Base-by-base conservation (phyloP, 1,140 invertebrate species). In the Drosophila athabasca region DNA sequence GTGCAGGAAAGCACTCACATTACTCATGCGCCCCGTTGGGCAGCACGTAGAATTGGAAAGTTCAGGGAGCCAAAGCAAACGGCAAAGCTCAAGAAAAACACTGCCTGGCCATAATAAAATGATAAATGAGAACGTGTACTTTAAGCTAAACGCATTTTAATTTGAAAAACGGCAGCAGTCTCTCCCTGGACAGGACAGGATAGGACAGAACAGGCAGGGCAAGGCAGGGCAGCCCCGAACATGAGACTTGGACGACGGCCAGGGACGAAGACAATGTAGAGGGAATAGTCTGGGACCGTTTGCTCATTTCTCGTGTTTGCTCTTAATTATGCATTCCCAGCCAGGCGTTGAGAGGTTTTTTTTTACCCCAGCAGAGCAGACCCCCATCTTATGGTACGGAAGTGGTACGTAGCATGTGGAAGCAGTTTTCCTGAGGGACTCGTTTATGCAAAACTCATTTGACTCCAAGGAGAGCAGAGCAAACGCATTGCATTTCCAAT, bases 391-490 rank as follows among this genome's bases (percentile, higher is more conserved):
- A 26, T 19, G 31, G 7, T 52, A 24, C 48, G 26, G n/a, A 19
- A 19, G 19, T n/a, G 26, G 13, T 44, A 31, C 29, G 45, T 67
- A 48, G 9, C 45, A 24, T 29, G n/a, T 57, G 17, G n/a, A 44
- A 22, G 39, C 51, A 44, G 58, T 65, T 60, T 84, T 65, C 41
- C 39, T 6, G 35, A 5, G 44, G 44, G 54, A 54, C 53, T 74
- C 69, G 73, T 65, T 81, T 84, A 84, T 85, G 81, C 81, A 84
- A 87, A 84, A 84, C 82, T 81, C 81, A 84, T 87, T 84, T 84
- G 58, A 64, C 67, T 65, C 41, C 50, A 55, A 43, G 46, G 46
- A 84, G 52, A 68, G 65, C 62, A 76, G 58, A 44, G 76, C 50
- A 57, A 69, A 72, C 49, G 76, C 73, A 76, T 62, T 69, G 80